phyloP scores from a whole-genome alignment of 2,113 vertebrate genomes.

The Syngnathus scovelli region DNA sequence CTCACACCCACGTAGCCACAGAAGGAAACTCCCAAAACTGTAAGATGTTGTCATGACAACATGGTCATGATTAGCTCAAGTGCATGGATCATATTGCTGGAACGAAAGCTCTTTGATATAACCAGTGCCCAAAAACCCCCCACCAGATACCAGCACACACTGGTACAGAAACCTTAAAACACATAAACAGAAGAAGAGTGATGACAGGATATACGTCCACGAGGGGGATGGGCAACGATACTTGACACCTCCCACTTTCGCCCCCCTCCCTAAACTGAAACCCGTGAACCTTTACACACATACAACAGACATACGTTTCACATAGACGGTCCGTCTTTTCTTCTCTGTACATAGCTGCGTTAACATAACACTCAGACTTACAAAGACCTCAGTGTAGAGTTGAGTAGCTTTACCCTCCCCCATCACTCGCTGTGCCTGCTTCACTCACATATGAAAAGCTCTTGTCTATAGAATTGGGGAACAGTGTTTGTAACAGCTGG shows the following conservation, averaged over 20 bases:
- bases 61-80: constrained; percentile 28
- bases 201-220: constrained; percentile 18
- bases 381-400: constrained; percentile 55
- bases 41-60: constrained; percentile 43
- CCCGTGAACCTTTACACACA: constrained; percentile 59
- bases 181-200: constrained; percentile 6
- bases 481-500: neutral
- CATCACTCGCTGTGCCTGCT: constrained; percentile 19
- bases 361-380: constrained; percentile 42
- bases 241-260: constrained; percentile 56
- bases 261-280: constrained; percentile 43
- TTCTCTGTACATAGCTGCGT: constrained; percentile 32
- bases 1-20: constrained; percentile 9
- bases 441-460: constrained; percentile 27
- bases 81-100: constrained; percentile 23
- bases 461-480: constrained; percentile 12
- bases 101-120: constrained; percentile 9
- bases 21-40: constrained; percentile 23
- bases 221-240: constrained; percentile 56
- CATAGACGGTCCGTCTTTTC: constrained; percentile 36
- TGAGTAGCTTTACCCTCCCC: constrained; percentile 3
- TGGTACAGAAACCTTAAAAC: constrained; percentile 23
- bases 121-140: constrained; percentile 9
- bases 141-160: constrained; percentile 4
- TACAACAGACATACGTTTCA: constrained; percentile 51